Percentiles rank a stretch among this genome's conserved stretches.
Conservation (phyloP, 2,888 invertebrate genomes). For the Arctia plantaginis region DNA sequence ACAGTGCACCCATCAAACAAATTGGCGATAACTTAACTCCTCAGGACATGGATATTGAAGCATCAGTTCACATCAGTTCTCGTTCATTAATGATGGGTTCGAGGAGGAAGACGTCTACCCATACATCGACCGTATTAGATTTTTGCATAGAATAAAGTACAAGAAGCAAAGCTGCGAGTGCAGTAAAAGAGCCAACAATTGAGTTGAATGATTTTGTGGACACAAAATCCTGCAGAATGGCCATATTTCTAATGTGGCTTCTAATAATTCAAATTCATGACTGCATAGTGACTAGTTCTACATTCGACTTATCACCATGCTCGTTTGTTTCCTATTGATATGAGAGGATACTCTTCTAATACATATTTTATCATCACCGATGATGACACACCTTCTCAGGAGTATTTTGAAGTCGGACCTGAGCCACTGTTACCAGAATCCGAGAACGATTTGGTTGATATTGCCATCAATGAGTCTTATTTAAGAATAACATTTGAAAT, state of each 20-base stretch:
- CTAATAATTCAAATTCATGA: too few relatives aligned
- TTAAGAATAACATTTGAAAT: too few relatives aligned
- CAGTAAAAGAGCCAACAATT: slow-evolving; percentile 62
- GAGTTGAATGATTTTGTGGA: slow-evolving; percentile 83
- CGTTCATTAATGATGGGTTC: too few relatives aligned
- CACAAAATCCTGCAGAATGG: slow-evolving; percentile 87
- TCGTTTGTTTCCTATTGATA: too few relatives aligned
- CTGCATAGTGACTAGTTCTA: too few relatives aligned
- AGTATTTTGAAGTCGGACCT: slow-evolving; percentile 28
- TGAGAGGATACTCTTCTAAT: slow-evolving; percentile 58
- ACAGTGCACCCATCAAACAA: slow-evolving; percentile 55
- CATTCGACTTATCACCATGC: too few relatives aligned
- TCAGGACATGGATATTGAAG: slow-evolving; percentile 81
- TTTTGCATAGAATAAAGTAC: too few relatives aligned
- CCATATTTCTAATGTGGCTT: slow-evolving; percentile 84
- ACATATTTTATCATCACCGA: slow-evolving; percentile 60
- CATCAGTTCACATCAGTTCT: slow-evolving; percentile 56
- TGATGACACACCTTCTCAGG: slow-evolving; percentile 38
- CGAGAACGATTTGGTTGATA: slow-evolving; percentile 60
- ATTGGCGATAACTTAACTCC: slow-evolving; percentile 74
- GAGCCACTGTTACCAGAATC: slow-evolving; percentile 31
- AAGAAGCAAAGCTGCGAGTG: too few relatives aligned
- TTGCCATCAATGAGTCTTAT: slow-evolving; percentile 25
- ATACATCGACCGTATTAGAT: slow-evolving; percentile 64
- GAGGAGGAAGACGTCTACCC: slow-evolving; percentile 65